Conservation (phyloP, 2,113 vertebrate species). For the Cyanistes caeruleus region DNA sequence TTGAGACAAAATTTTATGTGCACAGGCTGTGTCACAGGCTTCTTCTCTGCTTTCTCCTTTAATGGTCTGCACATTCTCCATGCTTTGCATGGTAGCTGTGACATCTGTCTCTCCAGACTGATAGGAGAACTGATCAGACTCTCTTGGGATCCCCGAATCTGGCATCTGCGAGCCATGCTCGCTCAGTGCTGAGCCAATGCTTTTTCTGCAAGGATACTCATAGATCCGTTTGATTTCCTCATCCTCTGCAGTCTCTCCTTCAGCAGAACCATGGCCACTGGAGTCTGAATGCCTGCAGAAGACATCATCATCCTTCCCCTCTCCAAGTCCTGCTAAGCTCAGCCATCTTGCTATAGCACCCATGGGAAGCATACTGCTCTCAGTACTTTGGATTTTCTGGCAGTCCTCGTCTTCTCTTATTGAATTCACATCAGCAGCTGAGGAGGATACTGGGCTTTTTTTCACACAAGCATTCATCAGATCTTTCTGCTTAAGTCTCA, state of each 20-base stretch:
- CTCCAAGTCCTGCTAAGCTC: conserved; percentile 58
- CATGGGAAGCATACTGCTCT: conserved; percentile 2
- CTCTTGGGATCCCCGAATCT: conserved; percentile 78
- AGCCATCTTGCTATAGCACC: conserved; percentile 72
- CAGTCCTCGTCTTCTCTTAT: background rate
- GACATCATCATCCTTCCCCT: conserved; percentile 63
- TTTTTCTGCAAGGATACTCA: conserved; percentile 76
- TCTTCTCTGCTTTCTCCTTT: conserved; percentile 75
- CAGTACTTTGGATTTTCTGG: conserved; percentile 35
- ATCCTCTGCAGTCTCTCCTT: conserved; percentile 89
- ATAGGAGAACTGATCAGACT: conserved; percentile 81
- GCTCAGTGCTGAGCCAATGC: conserved; percentile 30
- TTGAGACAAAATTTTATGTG: conserved; percentile 47
- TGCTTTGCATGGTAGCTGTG: conserved; percentile 47
- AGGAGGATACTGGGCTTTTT: conserved; percentile 55
- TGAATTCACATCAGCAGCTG: conserved; percentile 31
- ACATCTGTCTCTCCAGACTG: conserved; percentile 74
- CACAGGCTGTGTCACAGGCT: background rate
- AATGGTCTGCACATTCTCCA: conserved; percentile 71
- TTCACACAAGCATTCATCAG: conserved; percentile 29
- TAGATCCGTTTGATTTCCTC: conserved; percentile 90
- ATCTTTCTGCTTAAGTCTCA: conserved; percentile 80
- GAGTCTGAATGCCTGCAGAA: conserved; percentile 78
- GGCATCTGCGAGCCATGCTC: conserved; percentile 59
- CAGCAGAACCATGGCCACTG: conserved; percentile 83